Base-by-base conservation (phyloP, 2,888 invertebrate genomes). In the Lepidochrysops patricia region DNA sequence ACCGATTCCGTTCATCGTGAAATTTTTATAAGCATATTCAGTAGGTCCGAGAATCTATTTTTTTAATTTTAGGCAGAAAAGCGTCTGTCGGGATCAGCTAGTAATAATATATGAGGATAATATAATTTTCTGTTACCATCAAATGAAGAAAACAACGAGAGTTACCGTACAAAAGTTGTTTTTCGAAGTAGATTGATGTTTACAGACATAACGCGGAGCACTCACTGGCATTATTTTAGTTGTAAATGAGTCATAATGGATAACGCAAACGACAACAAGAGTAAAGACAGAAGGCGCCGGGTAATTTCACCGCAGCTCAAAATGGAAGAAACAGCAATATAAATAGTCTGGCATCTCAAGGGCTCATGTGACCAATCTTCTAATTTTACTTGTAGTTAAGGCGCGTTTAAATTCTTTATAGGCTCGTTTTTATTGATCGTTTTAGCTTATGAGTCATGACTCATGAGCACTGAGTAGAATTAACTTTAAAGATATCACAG, bases 311-410 rank as follows among this genome's bases (percentile, higher is more conserved):
- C 72, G 62, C 75, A 68, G 69, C 68, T 73, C 77, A 78, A 84
- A 85, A 83, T 79, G 80, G 79, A 84, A 77, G 77, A 77, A 79
- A 78, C 70, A 72, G 63, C 67, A 69, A 72, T 78, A 81, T 82
- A 83, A 84, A 84, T 86, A 85, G 80, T 58, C 72, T 70, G 68
- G 70, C 73, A 72, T 70, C 71, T 67, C 72, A 67, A 68, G 67
- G 72, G 68, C 69, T 69, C 72, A 79, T 75, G 82, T 87, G 87
- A 86, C 81, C 81, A 86, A 82, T 84, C 75, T 75, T 82, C 84
- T 85, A 84, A 85, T 79, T 84, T 80, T 80, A 56, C 58, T 60
- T 49, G 49, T 49, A 37, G 54, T 54, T 25, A 23, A 23, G 48
- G 32, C 57, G 27, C 54, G 19, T 43, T 43, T 43, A 43, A 43